Evolutionary conservation across 2,113 vertebrate genomes (phyloP).

Genomic region (Sinocyclocheilus grahami): DNA sequence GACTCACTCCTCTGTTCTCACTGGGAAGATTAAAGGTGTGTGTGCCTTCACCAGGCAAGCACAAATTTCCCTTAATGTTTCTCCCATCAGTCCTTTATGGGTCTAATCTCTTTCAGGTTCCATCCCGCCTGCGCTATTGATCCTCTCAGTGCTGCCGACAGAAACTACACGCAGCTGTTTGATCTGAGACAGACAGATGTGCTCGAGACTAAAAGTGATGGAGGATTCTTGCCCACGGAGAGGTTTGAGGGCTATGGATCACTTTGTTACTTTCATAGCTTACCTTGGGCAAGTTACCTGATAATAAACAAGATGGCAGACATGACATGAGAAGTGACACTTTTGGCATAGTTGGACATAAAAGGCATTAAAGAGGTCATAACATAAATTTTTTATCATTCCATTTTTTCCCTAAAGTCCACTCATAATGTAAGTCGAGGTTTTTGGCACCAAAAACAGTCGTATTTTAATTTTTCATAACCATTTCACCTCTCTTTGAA

Average conservation of each 20-base stretch:
- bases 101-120: constrained; percentile 31
- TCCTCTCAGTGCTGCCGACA: constrained; percentile 11
- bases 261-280: neutral
- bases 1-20: constrained; percentile 41
- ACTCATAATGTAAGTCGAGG: neutral
- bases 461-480: neutral
- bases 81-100: constrained; percentile 23
- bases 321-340: neutral
- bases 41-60: constrained; percentile 33
- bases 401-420: neutral
- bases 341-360: neutral
- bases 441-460: neutral
- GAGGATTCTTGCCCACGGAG: neutral
- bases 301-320: constrained; percentile 6
- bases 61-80: constrained; percentile 39
- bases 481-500: neutral
- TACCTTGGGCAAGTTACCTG: neutral
- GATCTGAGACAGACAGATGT: constrained; percentile 22
- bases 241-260: constrained; percentile 2
- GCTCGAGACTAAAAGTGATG: neutral
- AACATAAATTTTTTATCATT: neutral
- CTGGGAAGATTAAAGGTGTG: constrained; percentile 34
- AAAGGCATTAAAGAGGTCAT: neutral
- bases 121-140: constrained; percentile 19
- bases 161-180: constrained; percentile 10